Evolutionary conservation across 2,113 vertebrate genomes (phyloP), one percentile per base, ranked within the genome.

Genomic region (Mungos mungo): DNA sequence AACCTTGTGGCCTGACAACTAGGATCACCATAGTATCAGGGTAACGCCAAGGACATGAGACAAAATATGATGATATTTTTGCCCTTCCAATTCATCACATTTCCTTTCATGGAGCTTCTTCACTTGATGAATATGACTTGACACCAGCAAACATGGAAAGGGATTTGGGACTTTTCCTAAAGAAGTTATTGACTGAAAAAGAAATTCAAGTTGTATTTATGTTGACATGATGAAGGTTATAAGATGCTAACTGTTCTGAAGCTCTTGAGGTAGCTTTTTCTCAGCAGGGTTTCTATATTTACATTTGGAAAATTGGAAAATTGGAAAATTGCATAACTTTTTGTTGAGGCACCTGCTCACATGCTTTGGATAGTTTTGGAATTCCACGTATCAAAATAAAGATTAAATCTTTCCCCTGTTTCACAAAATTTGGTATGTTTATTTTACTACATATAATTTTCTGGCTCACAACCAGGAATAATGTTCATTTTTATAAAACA

Each of bases 61-160:
- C 7, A 72, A 94, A 91, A 1, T 5, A 27, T 68, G 14, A 7
- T 38, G 31, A 23, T 52, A 93, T 86, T 54, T 95, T 90, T 93
- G n/a, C 13, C 54, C 8, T 88, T 77, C 65, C 1, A 71, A 33
- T 18, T 79, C 35, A 77, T 25, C 18, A 10, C 1, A 19, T 90
- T 63, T 84, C 19, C 18, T 92, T 90, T 41, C 41, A 45, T 18
- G 9, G 15, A 95, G 8, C 9, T 82, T 82, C 68, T 88, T 84
- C 29, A 13, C 25, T 87, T 96, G 82, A 96, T 92, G 29, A 25
- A 88, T 93, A 63, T 47, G 38, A 96, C n/a, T 91, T 96, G 90
- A 96, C 69, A 96, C 3, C 71, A 74, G 29, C 0, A 79, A 87
- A 38, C 19, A 60, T 80, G 41, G 27, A 83, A 84, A 52, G 35